Evolutionary conservation across 2,797 vertebrate genomes (phyloP), one percentile per base, ranked within the genome.

Genomic region (Sebastes trivittatus): DNA sequence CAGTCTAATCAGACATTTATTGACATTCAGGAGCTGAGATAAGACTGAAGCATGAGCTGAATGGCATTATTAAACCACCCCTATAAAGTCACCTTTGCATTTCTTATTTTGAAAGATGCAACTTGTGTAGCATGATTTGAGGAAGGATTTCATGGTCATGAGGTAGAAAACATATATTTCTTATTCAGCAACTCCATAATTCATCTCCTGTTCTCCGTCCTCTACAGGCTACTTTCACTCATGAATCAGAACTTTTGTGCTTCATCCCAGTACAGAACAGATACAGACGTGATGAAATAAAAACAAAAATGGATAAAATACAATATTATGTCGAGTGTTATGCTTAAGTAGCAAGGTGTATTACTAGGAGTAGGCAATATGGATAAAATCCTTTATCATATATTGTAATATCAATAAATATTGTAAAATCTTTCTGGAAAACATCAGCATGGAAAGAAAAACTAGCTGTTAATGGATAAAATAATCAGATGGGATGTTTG

Each of bases 131-230:
- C 56, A 11, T 54, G 58, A 20, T 38, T 27, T 77, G 56, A 71
- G 6, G 68, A 46, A 38, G 60, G 3, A 67, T 3, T 34, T 13
- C 22, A 27, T 11, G 18, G 49, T 82, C 65, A 82, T 70, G 73
- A 77, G 74, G 72, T 61, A 82, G 29, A 77, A 81, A 66, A 60
- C 71, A 60, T 54, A 16, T 32, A 54, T 77, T 68, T 78, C 42
- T 72, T 62, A 27, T 68, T 76, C 29, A 59, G 38, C 5, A n/a
- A 18, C 58, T 81, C 49, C 62, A 87, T 62, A 88, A 71, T 68
- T 67, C 13, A 46, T 72, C 16, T 49, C 18, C 58, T 85, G 74
- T 83, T 83, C 62, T 67, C 13, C 1, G 5, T 25, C 58, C 29
- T 61, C 11, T 56, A 79, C 23, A 27, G 74, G 22, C 58, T 16